Evolutionary conservation across 2,113 vertebrate species (phyloP).

Genomic region (Helogale parvula): DNA sequence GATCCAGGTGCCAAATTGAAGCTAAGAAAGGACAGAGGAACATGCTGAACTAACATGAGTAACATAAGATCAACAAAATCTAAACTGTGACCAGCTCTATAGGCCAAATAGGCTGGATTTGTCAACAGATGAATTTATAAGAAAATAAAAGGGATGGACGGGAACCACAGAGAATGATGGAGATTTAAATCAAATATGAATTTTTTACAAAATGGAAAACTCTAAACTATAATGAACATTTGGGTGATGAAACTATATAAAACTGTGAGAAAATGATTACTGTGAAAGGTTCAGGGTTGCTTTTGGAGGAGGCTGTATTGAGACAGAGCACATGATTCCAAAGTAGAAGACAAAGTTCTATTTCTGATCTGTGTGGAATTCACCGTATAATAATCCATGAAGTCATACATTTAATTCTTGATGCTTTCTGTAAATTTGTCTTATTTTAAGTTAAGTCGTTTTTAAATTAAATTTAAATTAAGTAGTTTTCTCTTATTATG

Average conservation of each 20-base stretch:
- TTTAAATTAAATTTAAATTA: neutral
- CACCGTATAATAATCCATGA: neutral
- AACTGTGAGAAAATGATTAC: neutral
- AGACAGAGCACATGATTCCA: neutral
- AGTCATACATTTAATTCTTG: neutral
- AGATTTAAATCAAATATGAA: neutral
- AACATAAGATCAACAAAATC: neutral
- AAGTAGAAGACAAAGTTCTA: neutral
- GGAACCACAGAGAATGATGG: neutral
- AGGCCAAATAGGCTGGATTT: neutral
- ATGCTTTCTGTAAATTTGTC: neutral
- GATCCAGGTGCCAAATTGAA: neutral
- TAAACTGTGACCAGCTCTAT: neutral
- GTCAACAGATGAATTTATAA: neutral
- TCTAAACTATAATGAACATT: conserved; percentile 6
- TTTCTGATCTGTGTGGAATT: neutral
- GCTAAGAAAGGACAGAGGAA: neutral
- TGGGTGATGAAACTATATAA: neutral
- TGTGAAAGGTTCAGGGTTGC: neutral
- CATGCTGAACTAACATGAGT: neutral
- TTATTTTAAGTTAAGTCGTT: conserved; percentile 19
- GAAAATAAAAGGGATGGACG: neutral
- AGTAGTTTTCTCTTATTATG: neutral
- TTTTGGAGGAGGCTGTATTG: neutral
- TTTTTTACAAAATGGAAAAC: conserved; percentile 5